Base-by-base conservation (phyloP, 35 echinoderm and acorn worm genomes). In the Antedon bifida region DNA sequence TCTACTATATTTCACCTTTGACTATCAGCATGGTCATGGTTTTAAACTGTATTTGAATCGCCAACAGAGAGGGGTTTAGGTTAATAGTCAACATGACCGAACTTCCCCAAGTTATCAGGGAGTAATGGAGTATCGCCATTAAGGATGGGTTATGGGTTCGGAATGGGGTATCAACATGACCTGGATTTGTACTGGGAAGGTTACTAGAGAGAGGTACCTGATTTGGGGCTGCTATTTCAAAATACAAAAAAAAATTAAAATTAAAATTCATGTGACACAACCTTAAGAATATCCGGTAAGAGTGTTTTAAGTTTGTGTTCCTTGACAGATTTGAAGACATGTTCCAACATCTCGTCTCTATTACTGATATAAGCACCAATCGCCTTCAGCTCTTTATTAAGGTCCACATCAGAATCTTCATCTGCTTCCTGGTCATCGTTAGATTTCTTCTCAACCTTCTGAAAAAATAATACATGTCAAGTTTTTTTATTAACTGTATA, bases 251-350 rank as follows among this genome's bases (percentile, higher is more conserved):
- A 28, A 30, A n/a, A 77, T 77, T 32, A 28, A 11, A n/a, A n/a
- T n/a, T n/a, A n/a, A n/a, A n/a, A n/a, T n/a, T n/a, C n/a, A n/a
- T n/a, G n/a, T n/a, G n/a, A n/a, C 30, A 19, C 80, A 77, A 96
- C 93, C 85, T 96, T 92, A 32, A 96, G 83, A 56, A 96, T 88
- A 78, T 92, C 87, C 13, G 93, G 93, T 16, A 96, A 33, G 90
- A 96, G 89, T 64, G 84, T 74, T 11, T 79, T 30, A 32, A 96
- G 84, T 77, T 92, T 88, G 34, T 89, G 81, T 26, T 81, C 87
- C n/a, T 86, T 91, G 90, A 96, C 82, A 34, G 89, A 56, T 45
- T 87, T 82, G 38, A 96, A 96, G 35, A 87, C 85, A 19, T 96
- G 87, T 17, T 89, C 31, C 79, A 96, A 75, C 87, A 96, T 91